These are phyloP conservation scores for Decapterus maruadsi DNA, from an alignment of 2,797 vertebrate species.

Conservation along the genomic window DNA sequence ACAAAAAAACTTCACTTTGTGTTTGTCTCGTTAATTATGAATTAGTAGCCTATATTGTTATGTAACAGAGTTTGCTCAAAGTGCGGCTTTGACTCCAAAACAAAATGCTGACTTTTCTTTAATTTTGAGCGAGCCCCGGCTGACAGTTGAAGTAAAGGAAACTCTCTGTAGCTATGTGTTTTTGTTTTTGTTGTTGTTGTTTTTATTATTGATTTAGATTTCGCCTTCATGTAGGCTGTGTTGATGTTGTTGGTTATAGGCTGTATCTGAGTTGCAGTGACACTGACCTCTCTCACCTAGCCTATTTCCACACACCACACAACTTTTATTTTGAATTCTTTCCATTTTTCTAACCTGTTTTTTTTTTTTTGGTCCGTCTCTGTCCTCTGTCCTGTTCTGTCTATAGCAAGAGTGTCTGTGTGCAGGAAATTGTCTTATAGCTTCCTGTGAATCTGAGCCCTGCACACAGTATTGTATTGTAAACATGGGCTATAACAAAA, in stretches of 20 bases:
- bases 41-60: neutral
- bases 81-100: neutral
- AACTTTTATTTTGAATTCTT: neutral
- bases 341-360: neutral
- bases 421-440: conserved; percentile 43
- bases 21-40: neutral
- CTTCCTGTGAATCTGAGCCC: conserved; percentile 41
- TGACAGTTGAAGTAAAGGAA: neutral
- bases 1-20: neutral
- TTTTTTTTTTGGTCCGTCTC: neutral
- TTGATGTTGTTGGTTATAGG: neutral
- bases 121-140: neutral
- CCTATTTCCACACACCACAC: neutral
- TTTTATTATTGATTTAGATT: neutral
- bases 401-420: neutral
- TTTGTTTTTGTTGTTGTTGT: neutral
- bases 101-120: neutral
- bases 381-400: conserved; percentile 12
- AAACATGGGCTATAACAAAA: neutral
- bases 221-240: too few species aligned
- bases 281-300: neutral
- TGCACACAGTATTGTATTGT: neutral
- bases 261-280: neutral
- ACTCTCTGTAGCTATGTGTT: too few species aligned
- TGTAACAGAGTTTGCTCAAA: neutral